Percentiles rank a stretch among this genome's conserved stretches.
phyloP scores from a whole-genome alignment of 2,888 invertebrate genomes.

The Scrobipalpa costella region DNA sequence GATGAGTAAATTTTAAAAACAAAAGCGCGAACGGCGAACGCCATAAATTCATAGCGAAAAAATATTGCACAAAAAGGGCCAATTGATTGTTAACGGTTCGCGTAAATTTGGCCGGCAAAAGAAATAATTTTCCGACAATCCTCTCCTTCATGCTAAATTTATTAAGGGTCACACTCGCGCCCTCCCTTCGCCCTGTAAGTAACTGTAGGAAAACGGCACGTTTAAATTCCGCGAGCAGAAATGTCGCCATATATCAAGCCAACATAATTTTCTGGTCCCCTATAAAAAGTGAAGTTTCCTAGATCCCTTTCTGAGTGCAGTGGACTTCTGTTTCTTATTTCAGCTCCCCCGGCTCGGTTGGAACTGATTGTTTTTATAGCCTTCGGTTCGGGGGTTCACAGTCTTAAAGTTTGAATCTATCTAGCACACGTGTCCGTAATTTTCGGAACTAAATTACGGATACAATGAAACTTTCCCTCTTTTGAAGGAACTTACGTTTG shows the following conservation, averaged over 20 bases:
- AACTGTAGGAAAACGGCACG: slow-evolving; percentile 69
- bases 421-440: slow-evolving; percentile 58
- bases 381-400: slow-evolving; percentile 44
- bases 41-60: slow-evolving; percentile 22
- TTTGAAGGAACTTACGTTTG: slow-evolving; percentile 15
- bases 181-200: slow-evolving; percentile 63
- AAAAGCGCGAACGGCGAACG: not conserved
- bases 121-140: slow-evolving; percentile 64
- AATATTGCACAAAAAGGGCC: slow-evolving; percentile 23
- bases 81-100: slow-evolving; percentile 31
- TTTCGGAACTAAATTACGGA: slow-evolving; percentile 25
- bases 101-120: slow-evolving; percentile 39
- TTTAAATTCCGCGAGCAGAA: slow-evolving; percentile 73
- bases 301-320: slow-evolving; percentile 41
- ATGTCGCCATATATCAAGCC: slow-evolving; percentile 72
- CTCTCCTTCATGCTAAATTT: slow-evolving; percentile 69
- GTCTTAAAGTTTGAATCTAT: slow-evolving; percentile 64
- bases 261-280: slow-evolving; percentile 71
- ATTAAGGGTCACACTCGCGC: slow-evolving; percentile 71
- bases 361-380: slow-evolving; percentile 76
- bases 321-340: slow-evolving; percentile 73
- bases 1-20: slow-evolving; percentile 3
- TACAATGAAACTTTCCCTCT: slow-evolving; percentile 24
- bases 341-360: slow-evolving; percentile 45
- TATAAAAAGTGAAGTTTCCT: slow-evolving; percentile 70